Evolutionary conservation across 2,113 vertebrate species (phyloP).

Genomic region (Phrynocephalus versicolor): DNA sequence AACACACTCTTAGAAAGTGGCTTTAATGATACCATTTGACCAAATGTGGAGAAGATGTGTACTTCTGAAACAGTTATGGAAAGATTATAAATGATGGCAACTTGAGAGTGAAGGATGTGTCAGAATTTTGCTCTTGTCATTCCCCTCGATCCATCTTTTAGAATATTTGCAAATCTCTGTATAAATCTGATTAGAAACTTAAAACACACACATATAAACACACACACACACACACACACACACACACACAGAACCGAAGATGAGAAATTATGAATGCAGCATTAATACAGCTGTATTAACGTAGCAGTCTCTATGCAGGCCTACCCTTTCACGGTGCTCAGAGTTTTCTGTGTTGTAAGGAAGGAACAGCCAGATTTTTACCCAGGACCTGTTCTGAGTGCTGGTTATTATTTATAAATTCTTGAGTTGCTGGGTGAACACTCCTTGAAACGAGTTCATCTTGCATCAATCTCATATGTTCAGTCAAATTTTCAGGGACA

Average conservation of each 20-base stretch:
- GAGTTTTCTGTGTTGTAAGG: neutral
- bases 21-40: neutral
- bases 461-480: neutral
- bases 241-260: too few species aligned
- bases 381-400: neutral
- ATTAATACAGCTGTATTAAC: too few species aligned
- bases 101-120: constrained; percentile 30
- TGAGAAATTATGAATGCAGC: too few species aligned
- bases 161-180: neutral
- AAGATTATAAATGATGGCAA: constrained; percentile 19
- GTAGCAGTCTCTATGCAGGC: neutral
- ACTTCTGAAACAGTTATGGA: constrained; percentile 16
- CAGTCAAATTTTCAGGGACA: neutral
- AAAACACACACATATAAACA: too few species aligned
- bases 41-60: constrained; percentile 21
- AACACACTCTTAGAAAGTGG: constrained; percentile 30
- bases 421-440: neutral
- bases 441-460: neutral
- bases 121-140: constrained; percentile 19
- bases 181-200: too few species aligned
- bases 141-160: constrained; percentile 7
- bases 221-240: too few species aligned
- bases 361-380: neutral
- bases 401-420: neutral
- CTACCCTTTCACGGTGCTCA: neutral